Base-by-base conservation (phyloP, 2,797 vertebrate species). In the Morelia viridis region DNA sequence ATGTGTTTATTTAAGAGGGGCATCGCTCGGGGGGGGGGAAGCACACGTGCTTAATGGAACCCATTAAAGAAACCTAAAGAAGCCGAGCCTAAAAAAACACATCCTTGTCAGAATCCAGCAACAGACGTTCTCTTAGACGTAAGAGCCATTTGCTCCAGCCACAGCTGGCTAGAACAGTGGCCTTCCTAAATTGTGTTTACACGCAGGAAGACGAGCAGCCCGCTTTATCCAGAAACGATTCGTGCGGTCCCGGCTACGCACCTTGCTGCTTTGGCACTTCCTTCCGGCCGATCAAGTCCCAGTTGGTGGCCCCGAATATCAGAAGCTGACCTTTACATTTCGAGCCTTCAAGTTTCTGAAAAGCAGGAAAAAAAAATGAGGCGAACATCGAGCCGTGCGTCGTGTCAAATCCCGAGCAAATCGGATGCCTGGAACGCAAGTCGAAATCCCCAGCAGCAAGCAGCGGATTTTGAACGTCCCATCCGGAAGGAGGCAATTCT, bases 231-330 rank as follows among this genome's bases (percentile, higher is more conserved):
- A 13, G 5, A 35, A 26, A 58, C 0, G 2, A 12, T 41, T 9
- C 11, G 3, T 11, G 3, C 9, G 2, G 62, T 4, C 0, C 7
- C 0, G 8, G 4, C 35, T 3, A 71, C 96, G 17, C 97, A 99
- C 99, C 99, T 98, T 99, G 99, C 92, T 98, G 98, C 94, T 99
- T 99, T 95, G 99, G 99, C 92, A 99, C 99, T 97, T 99, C 99
- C 96, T 99, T 99, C 87, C 99, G 98, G 96, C 99, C 99, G 96
- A 99, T 99, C 97, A 99, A 95, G 97, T 99, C 99, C 99, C 99
- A 99, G 97, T 99, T 99, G 95, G 99, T 99, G 87, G 99, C 99
- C 92, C 99, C 99, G 96, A 99, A 99, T 93, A 99, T 98, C 91
- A 99, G 97, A 94, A 99, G 98, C 89, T 99, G 99, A 85, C 99